Percentiles rank a stretch among this genome's conserved stretches.
These are phyloP conservation scores for Stenurella melanura DNA, from an alignment of 2,888 invertebrate species.

Conservation along the genomic window DNA sequence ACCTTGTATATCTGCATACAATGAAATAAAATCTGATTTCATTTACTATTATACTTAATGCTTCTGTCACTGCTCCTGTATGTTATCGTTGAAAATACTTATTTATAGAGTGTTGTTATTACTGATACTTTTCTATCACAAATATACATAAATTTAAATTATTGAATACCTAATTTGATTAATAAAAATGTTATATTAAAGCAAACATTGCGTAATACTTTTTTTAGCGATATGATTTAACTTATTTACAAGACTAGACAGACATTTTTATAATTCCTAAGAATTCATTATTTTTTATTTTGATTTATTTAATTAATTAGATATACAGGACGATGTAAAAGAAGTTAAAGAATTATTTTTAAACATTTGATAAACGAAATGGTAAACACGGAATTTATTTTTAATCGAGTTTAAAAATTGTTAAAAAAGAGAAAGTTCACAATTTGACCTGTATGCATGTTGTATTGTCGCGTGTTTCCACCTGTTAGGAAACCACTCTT, in stretches of 20 bases:
- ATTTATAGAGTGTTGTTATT: conserved; percentile 24
- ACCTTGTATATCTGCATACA: too few relatives aligned
- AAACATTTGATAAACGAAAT: too few relatives aligned
- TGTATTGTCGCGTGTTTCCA: too few relatives aligned
- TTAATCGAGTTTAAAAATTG: too few relatives aligned
- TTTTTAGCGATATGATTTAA: conserved; percentile 20
- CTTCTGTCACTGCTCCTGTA: not conserved
- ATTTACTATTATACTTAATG: not conserved
- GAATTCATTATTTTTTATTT: not conserved
- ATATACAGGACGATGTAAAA: too few relatives aligned
- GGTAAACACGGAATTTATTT: too few relatives aligned
- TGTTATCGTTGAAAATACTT: conserved; percentile 2
- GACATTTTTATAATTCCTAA: not conserved
- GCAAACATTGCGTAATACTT: conserved; percentile 22
- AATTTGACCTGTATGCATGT: too few relatives aligned
- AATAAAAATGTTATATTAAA: conserved; percentile 8
- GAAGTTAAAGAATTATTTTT: too few relatives aligned
- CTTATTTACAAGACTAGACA: not conserved
- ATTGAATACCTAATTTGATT: conserved; percentile 23
- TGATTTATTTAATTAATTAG: too few relatives aligned
- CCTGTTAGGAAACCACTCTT: too few relatives aligned
- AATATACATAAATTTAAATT: conserved; percentile 27
- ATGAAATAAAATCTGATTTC: too few relatives aligned
- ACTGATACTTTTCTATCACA: conserved; percentile 3
- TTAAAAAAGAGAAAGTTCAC: too few relatives aligned